phyloP scores from a whole-genome alignment of 2,113 vertebrate species.

The Cygnus buccinator region DNA sequence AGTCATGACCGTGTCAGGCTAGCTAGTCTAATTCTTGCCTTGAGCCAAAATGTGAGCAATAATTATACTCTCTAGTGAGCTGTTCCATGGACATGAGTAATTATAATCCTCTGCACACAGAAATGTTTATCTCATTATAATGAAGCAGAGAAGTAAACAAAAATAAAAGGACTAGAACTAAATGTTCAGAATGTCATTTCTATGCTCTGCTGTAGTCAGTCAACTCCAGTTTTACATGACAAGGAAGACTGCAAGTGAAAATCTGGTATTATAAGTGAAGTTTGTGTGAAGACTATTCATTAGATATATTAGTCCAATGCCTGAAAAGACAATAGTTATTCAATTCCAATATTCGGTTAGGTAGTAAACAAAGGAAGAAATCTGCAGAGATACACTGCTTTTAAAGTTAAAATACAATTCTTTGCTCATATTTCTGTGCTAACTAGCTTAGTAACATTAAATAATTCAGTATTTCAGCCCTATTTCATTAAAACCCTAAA shows the following conservation, averaged over 20 bases:
- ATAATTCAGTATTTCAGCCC: neutral
- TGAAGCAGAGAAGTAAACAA: slow-evolving; percentile 28
- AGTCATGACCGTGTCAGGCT: neutral
- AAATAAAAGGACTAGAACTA: neutral
- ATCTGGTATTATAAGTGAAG: neutral
- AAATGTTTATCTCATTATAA: neutral
- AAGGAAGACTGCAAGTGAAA: neutral
- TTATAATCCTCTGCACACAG: neutral
- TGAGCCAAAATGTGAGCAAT: neutral
- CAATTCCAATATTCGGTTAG: neutral
- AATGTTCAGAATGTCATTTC: slow-evolving; percentile 14
- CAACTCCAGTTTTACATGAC: neutral
- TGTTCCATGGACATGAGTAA: neutral
- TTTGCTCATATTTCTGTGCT: neutral
- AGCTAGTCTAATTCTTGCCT: slow-evolving; percentile 29
- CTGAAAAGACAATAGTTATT: slow-evolving; percentile 1
- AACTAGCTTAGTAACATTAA: slow-evolving; percentile 7
- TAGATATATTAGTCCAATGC: neutral
- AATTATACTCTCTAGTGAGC: slow-evolving; percentile 19
- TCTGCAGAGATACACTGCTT: neutral
- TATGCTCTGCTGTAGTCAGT: neutral
- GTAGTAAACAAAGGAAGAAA: neutral
- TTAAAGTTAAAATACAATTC: neutral
- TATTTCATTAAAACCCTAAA: neutral
- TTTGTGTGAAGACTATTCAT: neutral